phyloP scores from a whole-genome alignment of 2,113 vertebrate genomes.

The Baryphthengus martii region DNA sequence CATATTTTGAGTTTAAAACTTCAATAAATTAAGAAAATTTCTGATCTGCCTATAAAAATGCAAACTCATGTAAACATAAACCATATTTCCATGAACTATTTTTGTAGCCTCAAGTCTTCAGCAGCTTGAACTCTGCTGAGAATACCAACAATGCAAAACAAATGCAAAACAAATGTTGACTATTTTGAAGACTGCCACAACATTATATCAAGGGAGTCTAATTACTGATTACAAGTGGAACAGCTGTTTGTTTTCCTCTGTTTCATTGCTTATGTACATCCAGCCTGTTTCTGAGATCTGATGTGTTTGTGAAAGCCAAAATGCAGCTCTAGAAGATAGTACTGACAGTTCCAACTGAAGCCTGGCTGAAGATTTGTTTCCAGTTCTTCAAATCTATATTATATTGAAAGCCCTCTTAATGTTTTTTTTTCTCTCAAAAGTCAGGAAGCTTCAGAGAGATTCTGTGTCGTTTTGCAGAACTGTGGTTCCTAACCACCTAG shows the following conservation, averaged over 20 bases:
- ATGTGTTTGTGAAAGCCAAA: neutral
- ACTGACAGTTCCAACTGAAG: neutral
- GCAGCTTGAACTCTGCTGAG: neutral
- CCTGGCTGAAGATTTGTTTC: neutral
- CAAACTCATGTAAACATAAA: neutral
- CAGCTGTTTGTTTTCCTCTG: neutral
- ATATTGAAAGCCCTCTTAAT: neutral
- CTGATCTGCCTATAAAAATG: neutral
- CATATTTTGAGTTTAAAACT: neutral
- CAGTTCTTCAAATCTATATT: neutral
- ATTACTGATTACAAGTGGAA: conserved; percentile 16
- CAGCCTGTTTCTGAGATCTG: neutral
- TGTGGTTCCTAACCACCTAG: neutral
- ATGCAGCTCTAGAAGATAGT: neutral
- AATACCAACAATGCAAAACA: neutral
- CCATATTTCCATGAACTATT: neutral
- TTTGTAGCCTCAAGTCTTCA: neutral
- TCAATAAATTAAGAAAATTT: neutral
- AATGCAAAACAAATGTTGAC: neutral
- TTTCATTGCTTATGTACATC: neutral
- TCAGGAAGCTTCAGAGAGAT: neutral
- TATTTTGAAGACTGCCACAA: neutral
- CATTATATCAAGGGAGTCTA: neutral
- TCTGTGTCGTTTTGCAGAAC: neutral
- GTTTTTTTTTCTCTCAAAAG: neutral